phyloP scores from a whole-genome alignment of 2,888 invertebrate genomes.

The Hyppa rectilinea region DNA sequence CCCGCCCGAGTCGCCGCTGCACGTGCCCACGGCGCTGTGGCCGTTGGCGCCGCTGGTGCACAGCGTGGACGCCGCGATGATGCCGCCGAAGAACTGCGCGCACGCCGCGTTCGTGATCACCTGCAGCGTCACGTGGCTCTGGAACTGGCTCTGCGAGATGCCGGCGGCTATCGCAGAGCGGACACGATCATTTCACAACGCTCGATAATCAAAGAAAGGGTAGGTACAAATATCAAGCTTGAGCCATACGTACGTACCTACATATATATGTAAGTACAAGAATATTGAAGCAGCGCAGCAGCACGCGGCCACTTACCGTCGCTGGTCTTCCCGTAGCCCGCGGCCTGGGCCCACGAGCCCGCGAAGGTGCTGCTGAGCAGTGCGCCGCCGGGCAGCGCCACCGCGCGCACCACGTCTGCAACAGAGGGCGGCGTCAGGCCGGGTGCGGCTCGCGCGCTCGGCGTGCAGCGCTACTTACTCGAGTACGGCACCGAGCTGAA shows the following conservation, averaged over 20 bases:
- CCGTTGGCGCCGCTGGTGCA: constrained; percentile 65
- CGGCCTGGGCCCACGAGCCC: constrained; percentile 64
- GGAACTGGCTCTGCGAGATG: constrained; percentile 61
- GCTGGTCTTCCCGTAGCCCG: constrained; percentile 71
- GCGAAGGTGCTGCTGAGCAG: constrained; percentile 62
- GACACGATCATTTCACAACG: neutral
- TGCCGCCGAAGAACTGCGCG: constrained; percentile 63
- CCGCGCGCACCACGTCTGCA: constrained; percentile 69
- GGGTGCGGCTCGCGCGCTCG: too few species aligned
- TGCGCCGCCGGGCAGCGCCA: constrained; percentile 66
- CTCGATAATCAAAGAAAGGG: neutral
- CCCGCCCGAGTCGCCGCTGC: constrained; percentile 76
- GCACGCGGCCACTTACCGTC: constrained; percentile 60
- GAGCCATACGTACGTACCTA: neutral
- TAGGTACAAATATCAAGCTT: neutral
- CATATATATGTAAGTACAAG: too few species aligned
- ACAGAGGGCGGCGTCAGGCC: constrained; percentile 30
- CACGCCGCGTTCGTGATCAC: constrained; percentile 72
- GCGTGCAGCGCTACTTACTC: constrained; percentile 26
- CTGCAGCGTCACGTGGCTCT: constrained; percentile 79
- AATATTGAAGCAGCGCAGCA: neutral
- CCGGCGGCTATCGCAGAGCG: constrained; percentile 43
- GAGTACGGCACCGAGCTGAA: constrained; percentile 21
- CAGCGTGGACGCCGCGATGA: constrained; percentile 67
- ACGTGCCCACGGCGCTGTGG: constrained; percentile 69